Conservation (phyloP, 1,140 invertebrate species). For the Bombus consobrinus region DNA sequence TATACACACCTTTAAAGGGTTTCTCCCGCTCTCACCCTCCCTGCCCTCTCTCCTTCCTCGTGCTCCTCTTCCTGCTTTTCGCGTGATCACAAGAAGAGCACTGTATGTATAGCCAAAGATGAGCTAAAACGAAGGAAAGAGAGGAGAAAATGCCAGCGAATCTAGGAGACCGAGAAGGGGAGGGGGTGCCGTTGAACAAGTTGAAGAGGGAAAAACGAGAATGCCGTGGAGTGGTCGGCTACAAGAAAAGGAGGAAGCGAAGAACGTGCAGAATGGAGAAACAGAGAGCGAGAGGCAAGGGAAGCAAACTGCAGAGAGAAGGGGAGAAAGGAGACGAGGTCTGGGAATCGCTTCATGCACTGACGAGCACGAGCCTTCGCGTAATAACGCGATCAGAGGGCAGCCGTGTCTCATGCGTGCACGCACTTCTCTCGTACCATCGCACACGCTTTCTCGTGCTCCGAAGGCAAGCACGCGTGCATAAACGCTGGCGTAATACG, state of each 20-base stretch:
- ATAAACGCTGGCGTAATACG: slow-evolving; percentile 41
- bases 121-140: slow-evolving; percentile 42
- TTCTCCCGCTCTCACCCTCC: slow-evolving; percentile 11
- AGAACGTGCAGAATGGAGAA: neutral
- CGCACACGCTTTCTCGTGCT: slow-evolving; percentile 15
- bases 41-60: slow-evolving; percentile 1
- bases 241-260: neutral
- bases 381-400: slow-evolving; percentile 74
- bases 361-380: slow-evolving; percentile 72
- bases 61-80: slow-evolving; percentile 49
- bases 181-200: neutral
- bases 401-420: slow-evolving; percentile 64
- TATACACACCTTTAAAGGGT: slow-evolving; percentile 39
- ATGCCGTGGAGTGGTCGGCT: neutral
- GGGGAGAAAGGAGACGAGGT: slow-evolving; percentile 55
- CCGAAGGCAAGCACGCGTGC: slow-evolving; percentile 36
- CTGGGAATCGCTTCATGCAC: slow-evolving; percentile 76
- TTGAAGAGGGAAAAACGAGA: slow-evolving; percentile 18
- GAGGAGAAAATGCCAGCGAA: slow-evolving; percentile 43
- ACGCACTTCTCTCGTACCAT: slow-evolving; percentile 56
- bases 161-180: neutral
- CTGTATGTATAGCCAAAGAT: slow-evolving; percentile 12
- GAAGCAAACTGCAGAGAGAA: slow-evolving; percentile 22
- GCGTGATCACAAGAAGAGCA: slow-evolving; percentile 39
- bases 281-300: neutral